Percentiles rank a stretch among this genome's conserved stretches.
phyloP scores from a whole-genome alignment of 1,140 invertebrate genomes.

The Apis laboriosa region DNA sequence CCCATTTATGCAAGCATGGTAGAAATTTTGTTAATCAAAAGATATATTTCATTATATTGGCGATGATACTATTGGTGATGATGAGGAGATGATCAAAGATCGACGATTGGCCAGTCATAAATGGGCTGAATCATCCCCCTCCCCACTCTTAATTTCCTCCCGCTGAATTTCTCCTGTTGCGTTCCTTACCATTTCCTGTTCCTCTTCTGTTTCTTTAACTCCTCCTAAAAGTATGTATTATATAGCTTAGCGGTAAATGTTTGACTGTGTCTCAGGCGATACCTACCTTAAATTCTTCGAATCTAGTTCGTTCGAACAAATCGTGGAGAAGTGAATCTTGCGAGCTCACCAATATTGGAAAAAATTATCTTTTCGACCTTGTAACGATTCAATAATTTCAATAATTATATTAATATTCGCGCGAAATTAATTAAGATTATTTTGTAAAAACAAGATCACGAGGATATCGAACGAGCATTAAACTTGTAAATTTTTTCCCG shows the following conservation, averaged over 20 bases:
- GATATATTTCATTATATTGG: no score
- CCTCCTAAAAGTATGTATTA: slow-evolving; percentile 22
- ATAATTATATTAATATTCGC: neutral
- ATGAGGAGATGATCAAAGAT: neutral
- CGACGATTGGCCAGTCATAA: slow-evolving; percentile 7
- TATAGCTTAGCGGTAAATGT: slow-evolving; percentile 42
- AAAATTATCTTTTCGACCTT: neutral
- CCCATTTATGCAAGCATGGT: slow-evolving; percentile 19
- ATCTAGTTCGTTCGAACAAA: slow-evolving; percentile 13
- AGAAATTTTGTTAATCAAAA: neutral
- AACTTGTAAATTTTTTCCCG: neutral
- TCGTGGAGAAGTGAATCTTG: neutral
- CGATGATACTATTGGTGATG: no score
- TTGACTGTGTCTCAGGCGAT: slow-evolving; percentile 43
- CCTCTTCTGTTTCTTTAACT: slow-evolving; percentile 35
- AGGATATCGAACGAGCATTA: neutral
- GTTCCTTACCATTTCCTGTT: slow-evolving; percentile 17
- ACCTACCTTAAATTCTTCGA: slow-evolving; percentile 30
- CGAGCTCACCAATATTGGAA: neutral
- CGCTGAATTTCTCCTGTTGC: slow-evolving; percentile 31
- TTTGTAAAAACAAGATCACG: neutral
- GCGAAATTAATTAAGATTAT: neutral
- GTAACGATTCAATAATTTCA: neutral
- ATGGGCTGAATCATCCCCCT: slow-evolving; percentile 16
- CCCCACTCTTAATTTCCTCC: slow-evolving; percentile 5